phyloP scores from a whole-genome alignment of 2,113 vertebrate genomes.

The Oxygymnocypris stewartii region DNA sequence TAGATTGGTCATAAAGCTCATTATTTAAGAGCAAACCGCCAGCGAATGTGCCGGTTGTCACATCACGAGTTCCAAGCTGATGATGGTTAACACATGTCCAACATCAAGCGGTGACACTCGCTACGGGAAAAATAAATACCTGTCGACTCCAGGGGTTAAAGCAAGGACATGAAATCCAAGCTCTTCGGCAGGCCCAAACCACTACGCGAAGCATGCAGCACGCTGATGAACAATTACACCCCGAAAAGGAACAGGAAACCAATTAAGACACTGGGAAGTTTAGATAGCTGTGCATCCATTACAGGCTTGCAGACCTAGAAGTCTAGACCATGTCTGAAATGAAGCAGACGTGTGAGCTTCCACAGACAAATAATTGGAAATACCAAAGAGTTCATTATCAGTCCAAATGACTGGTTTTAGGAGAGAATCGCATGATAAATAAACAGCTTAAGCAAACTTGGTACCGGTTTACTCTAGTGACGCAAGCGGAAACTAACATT shows the following conservation, averaged over 20 bases:
- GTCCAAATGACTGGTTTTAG: not conserved
- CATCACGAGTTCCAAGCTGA: constrained; percentile 60
- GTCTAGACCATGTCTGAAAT: constrained; percentile 34
- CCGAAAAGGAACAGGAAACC: constrained; percentile 46
- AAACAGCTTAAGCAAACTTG: constrained; percentile 46
- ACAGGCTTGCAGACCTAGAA: constrained; percentile 15
- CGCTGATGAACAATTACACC: constrained; percentile 28
- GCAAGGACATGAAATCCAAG: constrained; percentile 42
- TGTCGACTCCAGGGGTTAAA: constrained; percentile 39
- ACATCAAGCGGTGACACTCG: constrained; percentile 54
- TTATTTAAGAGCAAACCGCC: constrained; percentile 63
- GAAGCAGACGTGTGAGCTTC: not conserved
- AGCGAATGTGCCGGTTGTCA: constrained; percentile 63
- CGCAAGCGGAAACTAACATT: constrained; percentile 47
- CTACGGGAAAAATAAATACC: constrained; percentile 47
- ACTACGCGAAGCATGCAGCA: constrained; percentile 37
- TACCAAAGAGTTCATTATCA: not conserved
- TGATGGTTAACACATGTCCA: constrained; percentile 73
- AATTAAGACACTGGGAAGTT: constrained; percentile 44
- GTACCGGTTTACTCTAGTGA: constrained; percentile 38
- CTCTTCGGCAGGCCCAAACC: constrained; percentile 28
- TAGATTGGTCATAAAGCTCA: constrained; percentile 64
- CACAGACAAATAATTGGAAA: not conserved
- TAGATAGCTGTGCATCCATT: constrained; percentile 21
- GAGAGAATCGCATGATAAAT: constrained; percentile 37